These are phyloP conservation scores for Clarias platycephalus DNA, from an alignment of 2,797 vertebrate species.

Conservation along the genomic window DNA sequence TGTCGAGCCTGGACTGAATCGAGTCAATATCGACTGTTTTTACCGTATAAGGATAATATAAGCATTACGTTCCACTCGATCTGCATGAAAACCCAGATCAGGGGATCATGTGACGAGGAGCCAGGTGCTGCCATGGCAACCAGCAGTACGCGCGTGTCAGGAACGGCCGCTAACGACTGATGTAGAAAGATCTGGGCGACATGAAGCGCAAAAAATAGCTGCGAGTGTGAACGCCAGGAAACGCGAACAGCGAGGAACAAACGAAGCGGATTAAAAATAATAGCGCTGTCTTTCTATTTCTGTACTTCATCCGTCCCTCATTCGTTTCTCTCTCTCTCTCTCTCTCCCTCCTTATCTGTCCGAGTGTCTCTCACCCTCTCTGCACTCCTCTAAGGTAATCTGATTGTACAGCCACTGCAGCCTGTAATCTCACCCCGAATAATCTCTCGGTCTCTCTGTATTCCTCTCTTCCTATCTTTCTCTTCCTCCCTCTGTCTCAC, in stretches of 20 bases:
- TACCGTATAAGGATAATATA: neutral
- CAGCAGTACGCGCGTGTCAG: neutral
- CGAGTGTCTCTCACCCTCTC: slow-evolving; percentile 8
- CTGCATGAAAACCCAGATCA: neutral
- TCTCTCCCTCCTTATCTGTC: slow-evolving; percentile 9
- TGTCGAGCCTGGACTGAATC: too few relatives aligned
- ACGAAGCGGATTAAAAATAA: slow-evolving; percentile 27
- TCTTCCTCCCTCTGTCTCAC: neutral
- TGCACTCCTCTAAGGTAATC: slow-evolving; percentile 53
- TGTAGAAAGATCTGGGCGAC: neutral
- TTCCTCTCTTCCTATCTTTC: neutral
- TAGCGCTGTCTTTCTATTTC: slow-evolving; percentile 3
- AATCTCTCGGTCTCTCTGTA: slow-evolving; percentile 13
- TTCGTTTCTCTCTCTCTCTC: slow-evolving; percentile 6
- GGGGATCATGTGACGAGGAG: neutral
- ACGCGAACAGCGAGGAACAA: slow-evolving; percentile 13
- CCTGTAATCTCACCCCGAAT: slow-evolving; percentile 53
- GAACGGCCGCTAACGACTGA: neutral
- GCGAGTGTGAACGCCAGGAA: slow-evolving; percentile 6
- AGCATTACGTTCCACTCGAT: neutral
- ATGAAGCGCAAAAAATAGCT: slow-evolving; percentile 16
- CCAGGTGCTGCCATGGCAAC: slow-evolving; percentile 25
- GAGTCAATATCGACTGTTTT: neutral
- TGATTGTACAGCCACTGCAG: slow-evolving; percentile 52
- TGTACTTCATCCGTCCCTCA: neutral